phyloP scores from a whole-genome alignment of 1,140 invertebrate species.

The Cardiocondyla obscurior region DNA sequence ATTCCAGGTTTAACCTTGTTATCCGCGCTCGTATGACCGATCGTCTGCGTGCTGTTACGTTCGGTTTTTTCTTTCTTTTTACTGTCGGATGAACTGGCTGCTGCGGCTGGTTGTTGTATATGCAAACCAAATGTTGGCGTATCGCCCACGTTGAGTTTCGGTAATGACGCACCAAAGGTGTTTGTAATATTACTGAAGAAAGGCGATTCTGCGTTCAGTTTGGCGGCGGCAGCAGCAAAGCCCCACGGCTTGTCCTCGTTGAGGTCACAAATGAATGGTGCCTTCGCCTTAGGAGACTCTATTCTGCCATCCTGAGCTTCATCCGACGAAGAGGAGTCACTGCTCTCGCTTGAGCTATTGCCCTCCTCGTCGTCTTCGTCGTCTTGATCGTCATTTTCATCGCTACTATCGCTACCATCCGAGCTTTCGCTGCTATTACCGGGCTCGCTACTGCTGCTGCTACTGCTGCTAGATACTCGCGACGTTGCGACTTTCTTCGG shows the following conservation, averaged over 20 bases:
- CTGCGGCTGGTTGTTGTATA: slow-evolving; percentile 74
- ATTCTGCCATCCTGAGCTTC: slow-evolving; percentile 76
- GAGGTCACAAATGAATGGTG: slow-evolving; percentile 78
- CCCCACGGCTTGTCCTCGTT: slow-evolving; percentile 88
- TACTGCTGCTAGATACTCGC: slow-evolving; percentile 72
- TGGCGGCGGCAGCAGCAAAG: slow-evolving; percentile 88
- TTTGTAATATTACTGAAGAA: slow-evolving; percentile 80
- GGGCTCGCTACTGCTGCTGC: slow-evolving; percentile 72
- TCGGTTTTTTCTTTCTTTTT: slow-evolving; percentile 64
- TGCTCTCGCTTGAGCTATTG: slow-evolving; percentile 81
- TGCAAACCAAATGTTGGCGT: slow-evolving; percentile 78
- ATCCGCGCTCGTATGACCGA: slow-evolving; percentile 31
- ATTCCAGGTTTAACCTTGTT: slow-evolving; percentile 84
- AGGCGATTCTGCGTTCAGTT: slow-evolving; percentile 75
- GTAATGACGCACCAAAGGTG: slow-evolving; percentile 75
- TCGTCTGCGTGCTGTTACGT: neutral
- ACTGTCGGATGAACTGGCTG: slow-evolving; percentile 44
- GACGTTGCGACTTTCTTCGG: slow-evolving; percentile 55
- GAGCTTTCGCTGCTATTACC: slow-evolving; percentile 71
- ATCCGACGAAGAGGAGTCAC: slow-evolving; percentile 74
- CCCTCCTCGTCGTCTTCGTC: slow-evolving; percentile 71
- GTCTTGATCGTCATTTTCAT: slow-evolving; percentile 67
- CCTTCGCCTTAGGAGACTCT: slow-evolving; percentile 82
- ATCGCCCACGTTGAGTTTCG: slow-evolving; percentile 77
- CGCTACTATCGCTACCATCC: slow-evolving; percentile 61